A percentile compares a stretch with the other conserved stretches of the same genome.
Evolutionary conservation across 2,888 invertebrate genomes (phyloP).

Genomic region (Rhamphomyia laevipes): DNA sequence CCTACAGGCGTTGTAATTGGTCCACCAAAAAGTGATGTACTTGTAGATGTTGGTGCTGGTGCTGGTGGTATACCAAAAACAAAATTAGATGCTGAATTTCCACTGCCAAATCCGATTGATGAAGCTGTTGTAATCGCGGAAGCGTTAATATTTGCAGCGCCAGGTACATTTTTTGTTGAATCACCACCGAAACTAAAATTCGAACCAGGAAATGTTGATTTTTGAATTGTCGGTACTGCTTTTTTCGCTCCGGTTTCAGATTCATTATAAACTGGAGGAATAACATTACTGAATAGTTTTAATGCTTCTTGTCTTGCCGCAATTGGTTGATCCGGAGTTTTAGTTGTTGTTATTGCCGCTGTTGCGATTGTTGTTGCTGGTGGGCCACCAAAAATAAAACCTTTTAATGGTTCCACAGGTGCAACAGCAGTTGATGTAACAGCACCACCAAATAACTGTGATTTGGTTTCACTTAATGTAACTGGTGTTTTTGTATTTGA

Average conservation of each 20-base stretch:
- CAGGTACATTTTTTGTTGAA: background rate
- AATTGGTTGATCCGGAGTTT: constrained; percentile 8
- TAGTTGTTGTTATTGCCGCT: constrained; percentile 9
- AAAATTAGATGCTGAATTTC: background rate
- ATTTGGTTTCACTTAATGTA: no score
- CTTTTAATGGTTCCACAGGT: constrained; percentile 5
- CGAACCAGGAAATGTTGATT: constrained; percentile 16
- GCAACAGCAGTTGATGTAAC: background rate
- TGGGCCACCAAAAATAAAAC: constrained; percentile 12
- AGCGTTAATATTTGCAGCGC: constrained; percentile 3
- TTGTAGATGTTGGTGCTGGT: constrained; percentile 7
- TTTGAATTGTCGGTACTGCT: constrained; percentile 4
- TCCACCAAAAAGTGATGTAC: constrained; percentile 13
- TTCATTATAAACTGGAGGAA: constrained; percentile 2
- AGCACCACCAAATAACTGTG: no score
- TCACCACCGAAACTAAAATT: constrained; percentile 8
- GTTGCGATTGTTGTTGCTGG: constrained; percentile 7
- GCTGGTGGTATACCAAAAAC: constrained; percentile 8
- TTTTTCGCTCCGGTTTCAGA: constrained; percentile 5
- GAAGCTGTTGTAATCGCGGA: constrained; percentile 4
- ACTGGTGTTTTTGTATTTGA: no score
- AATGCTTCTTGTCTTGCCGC: constrained; percentile 5
- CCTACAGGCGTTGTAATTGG: background rate
- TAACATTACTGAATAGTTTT: constrained; percentile 10
- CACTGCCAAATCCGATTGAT: background rate